These are phyloP conservation scores for Tapirus terrestris DNA, from an alignment of 2,113 vertebrate species.

Conservation along the genomic window DNA sequence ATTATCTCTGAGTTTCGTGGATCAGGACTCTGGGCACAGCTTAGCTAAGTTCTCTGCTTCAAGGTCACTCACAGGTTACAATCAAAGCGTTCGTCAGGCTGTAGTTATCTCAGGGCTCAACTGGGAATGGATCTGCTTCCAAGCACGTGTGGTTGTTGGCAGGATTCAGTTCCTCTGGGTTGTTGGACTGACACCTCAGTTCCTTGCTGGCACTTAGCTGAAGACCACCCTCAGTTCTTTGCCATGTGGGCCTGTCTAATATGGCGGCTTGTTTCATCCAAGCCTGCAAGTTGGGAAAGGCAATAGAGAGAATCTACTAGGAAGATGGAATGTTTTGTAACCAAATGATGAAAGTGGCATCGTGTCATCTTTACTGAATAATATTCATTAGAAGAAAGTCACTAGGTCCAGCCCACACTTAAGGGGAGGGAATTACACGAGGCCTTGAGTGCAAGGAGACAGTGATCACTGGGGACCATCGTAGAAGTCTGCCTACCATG, in stretches of 20 bases:
- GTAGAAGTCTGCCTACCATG: neutral
- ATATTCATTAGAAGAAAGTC: neutral
- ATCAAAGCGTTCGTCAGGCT: neutral
- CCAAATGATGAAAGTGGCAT: neutral
- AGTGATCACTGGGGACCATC: fast-evolving
- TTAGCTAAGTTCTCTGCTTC: neutral
- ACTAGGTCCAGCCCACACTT: neutral
- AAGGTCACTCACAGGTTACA: neutral
- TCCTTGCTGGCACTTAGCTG: neutral
- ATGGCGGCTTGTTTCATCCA: neutral
- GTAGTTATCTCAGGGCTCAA: neutral
- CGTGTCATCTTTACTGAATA: neutral
- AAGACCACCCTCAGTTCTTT: neutral
- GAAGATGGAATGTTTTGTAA: neutral
- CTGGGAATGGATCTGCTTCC: neutral
- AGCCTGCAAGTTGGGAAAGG: neutral
- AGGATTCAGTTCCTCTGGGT: neutral
- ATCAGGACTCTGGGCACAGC: neutral
- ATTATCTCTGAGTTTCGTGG: neutral
- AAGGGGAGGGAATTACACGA: neutral
- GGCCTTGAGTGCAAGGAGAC: neutral
- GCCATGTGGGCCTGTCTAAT: neutral
- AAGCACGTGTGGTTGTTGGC: neutral
- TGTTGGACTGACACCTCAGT: neutral
- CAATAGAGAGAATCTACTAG: neutral